phyloP scores from a whole-genome alignment of 2,797 vertebrate genomes.

The Xiphorhynchus erythropygius region DNA sequence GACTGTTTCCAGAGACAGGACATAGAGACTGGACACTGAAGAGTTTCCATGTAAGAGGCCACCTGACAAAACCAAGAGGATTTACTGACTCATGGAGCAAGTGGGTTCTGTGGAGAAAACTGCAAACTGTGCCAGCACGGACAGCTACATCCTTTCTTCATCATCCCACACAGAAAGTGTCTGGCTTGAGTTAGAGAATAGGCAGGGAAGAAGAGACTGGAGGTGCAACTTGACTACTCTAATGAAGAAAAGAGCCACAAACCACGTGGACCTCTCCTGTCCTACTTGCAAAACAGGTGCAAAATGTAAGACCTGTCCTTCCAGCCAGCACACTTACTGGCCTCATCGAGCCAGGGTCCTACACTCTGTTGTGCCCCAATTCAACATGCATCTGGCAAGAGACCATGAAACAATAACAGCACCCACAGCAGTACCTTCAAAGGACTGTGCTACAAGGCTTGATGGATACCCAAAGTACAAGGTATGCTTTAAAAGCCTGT shows the following conservation, averaged over 20 bases:
- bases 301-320: neutral
- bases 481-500: neutral
- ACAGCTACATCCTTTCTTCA: neutral
- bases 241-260: neutral
- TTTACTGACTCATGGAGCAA: conserved; percentile 34
- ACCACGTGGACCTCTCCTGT: neutral
- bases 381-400: neutral
- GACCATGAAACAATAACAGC: neutral
- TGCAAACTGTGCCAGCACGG: neutral
- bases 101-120: neutral
- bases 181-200: neutral
- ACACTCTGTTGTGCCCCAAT: neutral
- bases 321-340: neutral
- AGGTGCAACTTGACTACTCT: neutral
- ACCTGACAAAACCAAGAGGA: conserved; percentile 7
- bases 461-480: neutral
- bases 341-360: accelerated
- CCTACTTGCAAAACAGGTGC: neutral
- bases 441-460: neutral
- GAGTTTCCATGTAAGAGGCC: neutral
- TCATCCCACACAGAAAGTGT: neutral
- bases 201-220: neutral
- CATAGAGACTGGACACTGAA: neutral
- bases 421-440: neutral
- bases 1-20: conserved; percentile 38